phyloP scores from a whole-genome alignment of 2,888 invertebrate species.

The Parnassius mnemosyne region DNA sequence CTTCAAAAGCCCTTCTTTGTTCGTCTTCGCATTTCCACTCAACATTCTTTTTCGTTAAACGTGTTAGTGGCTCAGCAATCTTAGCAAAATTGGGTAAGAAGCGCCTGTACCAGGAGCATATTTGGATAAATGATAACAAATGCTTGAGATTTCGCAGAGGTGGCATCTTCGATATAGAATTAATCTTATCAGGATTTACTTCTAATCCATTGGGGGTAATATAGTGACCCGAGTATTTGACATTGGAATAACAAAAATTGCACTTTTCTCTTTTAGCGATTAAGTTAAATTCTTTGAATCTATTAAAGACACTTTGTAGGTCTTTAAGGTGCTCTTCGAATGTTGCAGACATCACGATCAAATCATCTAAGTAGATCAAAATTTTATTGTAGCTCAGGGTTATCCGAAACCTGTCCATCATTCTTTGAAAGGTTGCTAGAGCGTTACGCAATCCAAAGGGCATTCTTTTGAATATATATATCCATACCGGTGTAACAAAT shows the following conservation, averaged over 20 bases:
- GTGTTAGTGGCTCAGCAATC: conserved; percentile 34
- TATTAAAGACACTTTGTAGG: too few species aligned
- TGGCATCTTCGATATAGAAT: too few species aligned
- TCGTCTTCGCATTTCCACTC: neutral
- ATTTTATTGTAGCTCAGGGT: conserved; percentile 29
- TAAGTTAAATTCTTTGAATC: too few species aligned
- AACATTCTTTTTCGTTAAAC: conserved; percentile 23
- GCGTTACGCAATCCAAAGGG: conserved; percentile 45
- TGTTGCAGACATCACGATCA: too few species aligned
- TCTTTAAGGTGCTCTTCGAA: too few species aligned
- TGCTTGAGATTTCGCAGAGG: conserved; percentile 26
- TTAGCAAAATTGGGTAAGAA: conserved; percentile 36
- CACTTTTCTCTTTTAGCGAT: too few species aligned
- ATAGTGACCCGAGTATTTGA: too few species aligned
- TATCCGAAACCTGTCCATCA: conserved; percentile 39
- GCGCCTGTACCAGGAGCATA: conserved; percentile 39
- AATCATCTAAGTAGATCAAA: conserved; percentile 37
- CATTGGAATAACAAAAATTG: too few species aligned
- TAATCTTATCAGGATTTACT: too few species aligned
- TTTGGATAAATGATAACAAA: conserved; percentile 39
- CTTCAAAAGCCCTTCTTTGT: neutral
- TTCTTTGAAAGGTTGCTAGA: conserved; percentile 29
- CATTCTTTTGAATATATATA: conserved; percentile 43
- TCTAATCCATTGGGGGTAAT: too few species aligned
- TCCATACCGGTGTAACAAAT: conserved; percentile 32